Evolutionary conservation across 2,888 invertebrate species (phyloP).

Genomic region (Dryocosmus kuriphilus): DNA sequence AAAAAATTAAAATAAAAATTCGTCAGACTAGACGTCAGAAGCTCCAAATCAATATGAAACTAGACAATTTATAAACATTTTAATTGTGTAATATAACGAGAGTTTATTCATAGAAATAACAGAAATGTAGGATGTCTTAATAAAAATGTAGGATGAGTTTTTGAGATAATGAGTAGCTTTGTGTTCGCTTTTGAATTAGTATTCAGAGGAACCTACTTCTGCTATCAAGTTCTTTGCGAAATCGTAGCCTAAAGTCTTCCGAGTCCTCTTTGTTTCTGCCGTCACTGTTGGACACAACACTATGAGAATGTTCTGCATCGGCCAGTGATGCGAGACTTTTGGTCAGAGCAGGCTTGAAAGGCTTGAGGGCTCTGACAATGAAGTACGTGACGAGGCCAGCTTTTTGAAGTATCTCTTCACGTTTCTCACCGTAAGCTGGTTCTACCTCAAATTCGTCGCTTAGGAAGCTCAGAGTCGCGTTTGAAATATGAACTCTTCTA

Average conservation of each 20-base stretch:
- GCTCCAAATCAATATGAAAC: not conserved
- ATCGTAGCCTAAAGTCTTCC: slow-evolving; percentile 88
- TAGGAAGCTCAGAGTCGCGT: slow-evolving; percentile 91
- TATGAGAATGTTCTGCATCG: slow-evolving; percentile 67
- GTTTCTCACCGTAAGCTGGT: slow-evolving; percentile 91
- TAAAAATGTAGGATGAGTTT: not conserved
- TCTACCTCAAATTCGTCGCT: slow-evolving; percentile 96
- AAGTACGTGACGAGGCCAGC: slow-evolving; percentile 95
- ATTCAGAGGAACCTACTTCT: slow-evolving; percentile 79
- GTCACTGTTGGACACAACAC: slow-evolving; percentile 63
- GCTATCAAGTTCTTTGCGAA: slow-evolving; percentile 90
- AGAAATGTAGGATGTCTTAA: no score
- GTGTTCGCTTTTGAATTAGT: no score
- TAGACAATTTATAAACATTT: not conserved
- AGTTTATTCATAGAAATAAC: not conserved
- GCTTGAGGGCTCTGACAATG: slow-evolving; percentile 91
- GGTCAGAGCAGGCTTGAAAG: slow-evolving; percentile 77
- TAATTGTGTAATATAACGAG: not conserved
- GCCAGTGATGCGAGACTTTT: slow-evolving; percentile 71
- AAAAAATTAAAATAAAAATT: no score
- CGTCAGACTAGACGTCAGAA: no score
- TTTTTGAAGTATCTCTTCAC: slow-evolving; percentile 93
- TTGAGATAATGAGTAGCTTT: not conserved
- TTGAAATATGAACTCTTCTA: slow-evolving; percentile 93
- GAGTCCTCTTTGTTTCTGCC: slow-evolving; percentile 79